These are phyloP conservation scores for Apoda limacodes DNA, from an alignment of 2,888 invertebrate genomes.

Conservation along the genomic window DNA sequence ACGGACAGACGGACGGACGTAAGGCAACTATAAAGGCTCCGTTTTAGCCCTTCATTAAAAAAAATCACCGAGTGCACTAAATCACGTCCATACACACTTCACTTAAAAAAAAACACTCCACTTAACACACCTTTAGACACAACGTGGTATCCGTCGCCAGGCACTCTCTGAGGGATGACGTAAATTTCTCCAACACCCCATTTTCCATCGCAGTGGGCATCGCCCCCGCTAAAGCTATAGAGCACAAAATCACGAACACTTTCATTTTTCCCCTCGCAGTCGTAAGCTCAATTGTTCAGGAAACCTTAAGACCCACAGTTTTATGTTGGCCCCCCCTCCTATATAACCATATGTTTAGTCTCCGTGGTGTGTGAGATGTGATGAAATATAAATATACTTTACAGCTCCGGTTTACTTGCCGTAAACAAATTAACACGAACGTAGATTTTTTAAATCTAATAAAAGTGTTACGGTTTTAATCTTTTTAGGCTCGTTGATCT, in stretches of 20 bases:
- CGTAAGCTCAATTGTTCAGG: slow-evolving; percentile 54
- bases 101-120: too few relatives aligned
- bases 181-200: slow-evolving; percentile 44
- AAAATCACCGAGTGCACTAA: too few relatives aligned
- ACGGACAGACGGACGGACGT: too few relatives aligned
- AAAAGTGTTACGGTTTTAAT: slow-evolving; percentile 31
- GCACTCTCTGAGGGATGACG: slow-evolving; percentile 73
- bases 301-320: slow-evolving; percentile 42
- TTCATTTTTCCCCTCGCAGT: slow-evolving; percentile 46
- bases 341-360: slow-evolving; percentile 53
- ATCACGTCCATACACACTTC: too few relatives aligned
- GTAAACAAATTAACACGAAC: slow-evolving; percentile 42
- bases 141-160: slow-evolving; percentile 76
- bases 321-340: slow-evolving; percentile 55
- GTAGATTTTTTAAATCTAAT: slow-evolving; percentile 32
- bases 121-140: slow-evolving; percentile 78
- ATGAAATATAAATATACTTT: slow-evolving; percentile 35
- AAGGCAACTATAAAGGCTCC: too few relatives aligned
- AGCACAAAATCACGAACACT: slow-evolving; percentile 42
- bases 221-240: slow-evolving; percentile 40
- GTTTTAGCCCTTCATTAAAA: too few relatives aligned
- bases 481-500: slow-evolving; percentile 24
- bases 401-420: slow-evolving; percentile 21
- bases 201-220: slow-evolving; percentile 53
- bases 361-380: slow-evolving; percentile 28